Evolutionary conservation across 37 sponge, comb jelly and placozoan species (phyloP), one percentile per base, ranked within the genome.

Genomic region (Cliona cf. orientalis): DNA sequence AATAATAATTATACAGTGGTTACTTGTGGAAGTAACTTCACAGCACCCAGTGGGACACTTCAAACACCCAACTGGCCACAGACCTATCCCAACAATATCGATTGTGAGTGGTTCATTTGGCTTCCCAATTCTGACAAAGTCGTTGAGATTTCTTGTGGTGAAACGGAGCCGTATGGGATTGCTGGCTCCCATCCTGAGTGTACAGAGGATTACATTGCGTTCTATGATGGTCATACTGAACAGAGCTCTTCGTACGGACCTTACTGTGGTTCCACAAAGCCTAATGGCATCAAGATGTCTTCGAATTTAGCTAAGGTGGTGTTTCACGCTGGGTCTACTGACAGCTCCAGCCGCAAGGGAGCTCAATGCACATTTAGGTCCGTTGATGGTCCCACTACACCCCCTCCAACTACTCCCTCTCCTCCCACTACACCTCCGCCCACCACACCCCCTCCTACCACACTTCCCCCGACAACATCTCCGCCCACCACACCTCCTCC

Each of bases 91-190:
- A 42, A 17, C 61, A 62, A 69, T 19, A 62, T 61, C 22, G 60
- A 82, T 36, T 82, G 71, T 39, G 69, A 71, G 28, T 88, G 89
- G 89, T 71, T 29, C 3, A 88, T 88, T 59, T 34, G 49, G 12
- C 66, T 77, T n/a, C n/a, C n/a, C n/a, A n/a, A n/a, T n/a, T n/a
- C n/a, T 14, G 38, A 39, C 26, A 28, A 11, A 21, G 9, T n/a
- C 45, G 35, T 38, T 2, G 57, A 11, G 9, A 57, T 53, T 28
- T 23, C 21, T 11, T 6, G 39, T 32, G 29, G 41, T 14, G 32
- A 42, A 36, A 1, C 33, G 1, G 4, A 25, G 19, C 14, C 43
- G 5, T 80, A 59, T 69, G 60, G 71, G 2, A 71, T 80, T 19
- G 39, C 53, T 19, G 81, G 71, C 4, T 34, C 44, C n/a, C 22